Percentiles rank a stretch among this genome's conserved stretches.
Evolutionary conservation across 2,113 vertebrate species (phyloP).

Genomic region (Pan troglodytes): NHGRI_mPanTro3-v2.1_pri NC_072421.2:52051001-52051500

Average conservation of each 20-base stretch:
- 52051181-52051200: neutral
- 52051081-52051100: neutral
- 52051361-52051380: neutral
- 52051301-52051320: neutral
- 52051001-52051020: neutral
- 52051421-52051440: neutral
- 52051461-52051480: neutral
- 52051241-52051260: neutral
- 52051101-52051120: neutral
- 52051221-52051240: neutral
- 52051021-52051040: neutral
- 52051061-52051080: neutral
- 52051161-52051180: neutral
- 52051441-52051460: neutral
- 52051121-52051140: neutral
- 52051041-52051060: fast-evolving
- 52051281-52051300: neutral
- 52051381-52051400: neutral
- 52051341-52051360: neutral
- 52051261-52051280: neutral
- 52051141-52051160: neutral
- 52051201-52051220: neutral
- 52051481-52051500: neutral
- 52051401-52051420: neutral
- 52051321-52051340: neutral